phyloP scores from a whole-genome alignment of 2,113 vertebrate genomes.

The Furnarius figulus region DNA sequence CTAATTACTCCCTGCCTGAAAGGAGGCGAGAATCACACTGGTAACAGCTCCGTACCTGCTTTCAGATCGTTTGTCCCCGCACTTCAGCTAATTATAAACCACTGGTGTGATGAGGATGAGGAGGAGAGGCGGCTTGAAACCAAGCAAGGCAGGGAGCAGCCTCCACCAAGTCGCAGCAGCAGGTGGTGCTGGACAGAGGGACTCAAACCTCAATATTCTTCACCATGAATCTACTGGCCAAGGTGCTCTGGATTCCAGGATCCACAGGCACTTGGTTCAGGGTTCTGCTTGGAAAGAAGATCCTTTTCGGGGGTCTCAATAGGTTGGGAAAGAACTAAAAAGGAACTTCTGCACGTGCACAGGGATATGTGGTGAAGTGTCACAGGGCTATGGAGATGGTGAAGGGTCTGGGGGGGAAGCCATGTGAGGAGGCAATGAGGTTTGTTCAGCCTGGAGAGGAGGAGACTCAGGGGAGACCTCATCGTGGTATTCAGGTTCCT shows the following conservation, averaged over 20 bases:
- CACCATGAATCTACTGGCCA: neutral
- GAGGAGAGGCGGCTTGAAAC: neutral
- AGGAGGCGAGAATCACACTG: neutral
- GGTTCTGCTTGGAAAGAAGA: neutral
- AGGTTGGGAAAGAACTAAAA: neutral
- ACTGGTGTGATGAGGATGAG: neutral
- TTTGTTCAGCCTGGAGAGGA: neutral
- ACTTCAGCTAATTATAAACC: constrained; percentile 22
- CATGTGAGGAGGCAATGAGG: neutral
- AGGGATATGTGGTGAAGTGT: neutral
- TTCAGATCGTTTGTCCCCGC: neutral
- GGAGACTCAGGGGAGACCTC: neutral
- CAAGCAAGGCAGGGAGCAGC: neutral
- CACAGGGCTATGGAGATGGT: neutral
- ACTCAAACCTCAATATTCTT: neutral
- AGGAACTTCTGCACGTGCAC: neutral
- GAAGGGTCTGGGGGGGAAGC: neutral
- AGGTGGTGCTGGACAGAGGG: neutral
- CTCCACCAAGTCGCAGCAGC: neutral
- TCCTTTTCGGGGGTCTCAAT: accelerated
- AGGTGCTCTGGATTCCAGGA: neutral
- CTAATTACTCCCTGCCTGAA: neutral
- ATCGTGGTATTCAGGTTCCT: neutral
- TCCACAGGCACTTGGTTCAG: neutral
- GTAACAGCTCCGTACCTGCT: neutral